Percentiles rank a stretch among this genome's conserved stretches.
Evolutionary conservation across 1,140 invertebrate species (phyloP).

Genomic region (Lucilia sericata): DNA sequence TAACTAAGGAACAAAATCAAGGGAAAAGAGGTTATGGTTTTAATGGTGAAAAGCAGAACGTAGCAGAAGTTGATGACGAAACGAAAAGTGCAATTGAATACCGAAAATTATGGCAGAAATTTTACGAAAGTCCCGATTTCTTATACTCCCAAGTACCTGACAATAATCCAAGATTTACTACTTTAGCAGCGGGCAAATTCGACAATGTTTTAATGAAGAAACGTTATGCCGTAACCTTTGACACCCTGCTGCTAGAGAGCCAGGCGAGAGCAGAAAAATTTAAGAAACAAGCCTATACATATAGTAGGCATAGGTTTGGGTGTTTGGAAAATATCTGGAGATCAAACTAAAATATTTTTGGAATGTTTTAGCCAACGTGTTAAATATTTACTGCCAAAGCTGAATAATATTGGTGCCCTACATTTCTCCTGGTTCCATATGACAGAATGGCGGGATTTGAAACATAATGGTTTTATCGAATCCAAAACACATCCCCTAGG

Average conservation of each 20-base stretch:
- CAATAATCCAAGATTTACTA: too few species aligned
- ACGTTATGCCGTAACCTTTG: slow-evolving; percentile 58
- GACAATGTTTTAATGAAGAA: slow-evolving; percentile 61
- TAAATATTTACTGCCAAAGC: slow-evolving; percentile 48
- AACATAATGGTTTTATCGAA: slow-evolving; percentile 52
- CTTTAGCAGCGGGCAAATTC: too few species aligned
- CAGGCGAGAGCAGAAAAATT: slow-evolving; percentile 49
- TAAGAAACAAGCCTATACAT: slow-evolving; percentile 62
- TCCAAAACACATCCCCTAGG: slow-evolving; percentile 53
- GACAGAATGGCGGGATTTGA: slow-evolving; percentile 45
- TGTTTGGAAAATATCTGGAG: slow-evolving; percentile 52
- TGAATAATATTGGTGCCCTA: slow-evolving; percentile 59
- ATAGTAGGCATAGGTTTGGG: slow-evolving; percentile 61
- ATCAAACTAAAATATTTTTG: slow-evolving; percentile 59
- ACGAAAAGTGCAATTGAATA: too few species aligned
- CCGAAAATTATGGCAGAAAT: too few species aligned
- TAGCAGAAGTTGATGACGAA: too few species aligned
- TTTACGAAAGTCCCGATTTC: too few species aligned
- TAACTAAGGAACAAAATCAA: too few species aligned
- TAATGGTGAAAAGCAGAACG: too few species aligned
- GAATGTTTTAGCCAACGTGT: slow-evolving; percentile 60
- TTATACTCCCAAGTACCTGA: too few species aligned
- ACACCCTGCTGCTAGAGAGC: slow-evolving; percentile 59
- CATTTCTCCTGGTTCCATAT: slow-evolving; percentile 65
- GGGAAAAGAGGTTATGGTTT: too few species aligned